Evolutionary conservation across 1,140 invertebrate genomes (phyloP).

Genomic region (Chionoecetes opilio): DNA sequence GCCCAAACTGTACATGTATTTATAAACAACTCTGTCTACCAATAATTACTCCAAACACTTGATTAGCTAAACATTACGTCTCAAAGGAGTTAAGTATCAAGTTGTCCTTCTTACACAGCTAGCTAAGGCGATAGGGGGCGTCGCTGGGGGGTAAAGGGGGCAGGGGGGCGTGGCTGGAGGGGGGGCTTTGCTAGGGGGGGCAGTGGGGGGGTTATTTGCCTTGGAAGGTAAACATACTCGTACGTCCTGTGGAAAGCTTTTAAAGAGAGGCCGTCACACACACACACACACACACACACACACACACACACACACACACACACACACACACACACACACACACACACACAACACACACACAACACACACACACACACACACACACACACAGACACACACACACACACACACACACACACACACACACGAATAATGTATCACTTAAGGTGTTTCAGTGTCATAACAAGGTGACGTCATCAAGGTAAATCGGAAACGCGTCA

Average conservation of each 20-base stretch:
- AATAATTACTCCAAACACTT: neutral
- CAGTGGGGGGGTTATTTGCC: too few species aligned
- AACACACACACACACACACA: neutral
- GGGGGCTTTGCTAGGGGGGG: too few species aligned
- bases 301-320: too few species aligned
- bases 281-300: too few species aligned
- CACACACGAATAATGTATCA: neutral
- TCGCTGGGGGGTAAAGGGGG: neutral
- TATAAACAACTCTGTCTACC: neutral
- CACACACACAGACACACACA: neutral
- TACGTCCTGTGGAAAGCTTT: too few species aligned
- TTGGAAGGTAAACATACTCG: too few species aligned
- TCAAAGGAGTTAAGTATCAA: neutral
- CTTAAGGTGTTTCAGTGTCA: conserved; percentile 1
- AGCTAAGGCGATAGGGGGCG: neutral
- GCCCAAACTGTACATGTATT: neutral
- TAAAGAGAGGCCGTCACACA: too few species aligned
- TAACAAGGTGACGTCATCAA: neutral
- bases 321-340: too few species aligned
- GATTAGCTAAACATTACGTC: neutral
- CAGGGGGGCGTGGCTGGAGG: too few species aligned
- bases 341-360: neutral
- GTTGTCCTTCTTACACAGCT: neutral
- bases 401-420: neutral
- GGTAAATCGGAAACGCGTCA: neutral